A percentile compares a stretch with the other conserved stretches of the same genome.
Conservation (phyloP, 2,888 invertebrate genomes). For the Drosophila glabriapex region DNA sequence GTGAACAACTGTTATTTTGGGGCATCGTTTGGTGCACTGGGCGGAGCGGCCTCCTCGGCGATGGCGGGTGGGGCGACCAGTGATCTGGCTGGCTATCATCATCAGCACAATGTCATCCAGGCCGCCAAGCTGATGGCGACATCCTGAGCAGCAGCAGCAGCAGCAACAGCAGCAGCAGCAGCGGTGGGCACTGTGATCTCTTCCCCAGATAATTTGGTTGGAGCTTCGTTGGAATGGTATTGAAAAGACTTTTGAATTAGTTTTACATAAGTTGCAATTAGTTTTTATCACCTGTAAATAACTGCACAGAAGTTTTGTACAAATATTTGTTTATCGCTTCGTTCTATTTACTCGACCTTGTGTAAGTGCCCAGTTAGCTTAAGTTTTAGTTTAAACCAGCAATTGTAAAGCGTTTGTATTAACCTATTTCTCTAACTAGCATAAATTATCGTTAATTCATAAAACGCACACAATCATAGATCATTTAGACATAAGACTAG, state of each 20-base stretch:
- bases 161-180: conserved; percentile 10
- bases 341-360: conserved; percentile 21
- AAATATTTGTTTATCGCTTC: conserved; percentile 48
- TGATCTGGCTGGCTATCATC: conserved; percentile 91
- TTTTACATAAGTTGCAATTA: conserved; percentile 51
- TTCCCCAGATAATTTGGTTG: conserved; percentile 35
- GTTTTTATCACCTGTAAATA: conserved; percentile 57
- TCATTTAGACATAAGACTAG: conserved; percentile 57
- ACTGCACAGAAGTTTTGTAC: conserved; percentile 55
- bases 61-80: conserved; percentile 83
- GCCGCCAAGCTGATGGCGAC: conserved; percentile 94
- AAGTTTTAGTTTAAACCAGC: conserved; percentile 16
- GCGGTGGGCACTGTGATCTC: conserved; percentile 62
- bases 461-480: conserved; percentile 55
- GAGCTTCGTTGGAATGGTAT: conserved; percentile 64
- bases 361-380: conserved; percentile 24
- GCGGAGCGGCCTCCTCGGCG: conserved; percentile 79
- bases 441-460: conserved; percentile 43
- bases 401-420: conserved; percentile 48
- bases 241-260: conserved; percentile 74
- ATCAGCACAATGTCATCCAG: conserved; percentile 94
- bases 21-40: conserved; percentile 83
- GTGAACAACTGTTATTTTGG: conserved; percentile 86
- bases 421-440: conserved; percentile 42
- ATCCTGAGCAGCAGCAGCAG: conserved; percentile 86